A percentile compares a stretch with the other conserved stretches of the same genome.
phyloP scores from a whole-genome alignment of 2,113 vertebrate species.

The Eudyptes chrysolophus region DNA sequence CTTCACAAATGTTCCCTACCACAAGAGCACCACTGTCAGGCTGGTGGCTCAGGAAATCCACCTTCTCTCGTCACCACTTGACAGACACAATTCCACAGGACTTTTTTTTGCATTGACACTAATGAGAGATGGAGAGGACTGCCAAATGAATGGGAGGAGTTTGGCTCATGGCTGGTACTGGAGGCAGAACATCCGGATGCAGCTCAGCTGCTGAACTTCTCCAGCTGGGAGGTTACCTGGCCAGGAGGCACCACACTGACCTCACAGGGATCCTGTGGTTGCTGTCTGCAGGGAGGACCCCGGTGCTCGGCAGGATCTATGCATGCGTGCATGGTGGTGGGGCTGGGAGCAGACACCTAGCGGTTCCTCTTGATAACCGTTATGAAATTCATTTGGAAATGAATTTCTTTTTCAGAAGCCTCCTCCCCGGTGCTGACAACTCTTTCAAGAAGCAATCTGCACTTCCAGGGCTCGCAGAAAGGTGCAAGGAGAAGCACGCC shows the following conservation, averaged over 20 bases:
- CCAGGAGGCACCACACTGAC: background rate
- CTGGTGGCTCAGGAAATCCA: background rate
- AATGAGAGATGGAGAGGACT: background rate
- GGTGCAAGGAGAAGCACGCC: background rate
- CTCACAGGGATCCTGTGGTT: background rate
- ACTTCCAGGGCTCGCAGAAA: background rate
- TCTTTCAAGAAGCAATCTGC: background rate
- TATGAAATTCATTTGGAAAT: background rate
- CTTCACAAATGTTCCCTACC: background rate
- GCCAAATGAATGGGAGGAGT: background rate
- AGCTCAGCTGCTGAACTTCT: background rate
- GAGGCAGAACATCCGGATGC: background rate
- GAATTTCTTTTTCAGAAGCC: background rate
- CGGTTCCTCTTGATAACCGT: background rate
- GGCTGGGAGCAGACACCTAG: background rate
- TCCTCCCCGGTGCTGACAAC: background rate
- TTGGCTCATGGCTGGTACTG: fast-evolving
- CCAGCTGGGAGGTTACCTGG: background rate
- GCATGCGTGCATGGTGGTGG: fast-evolving
- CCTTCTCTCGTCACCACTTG: background rate
- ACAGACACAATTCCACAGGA: background rate
- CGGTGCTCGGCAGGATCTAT: fast-evolving
- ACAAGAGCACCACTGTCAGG: background rate
- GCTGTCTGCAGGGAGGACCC: background rate
- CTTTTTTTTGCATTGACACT: background rate